These are phyloP conservation scores for Microplitis mediator DNA, from an alignment of 1,140 invertebrate species.

Conservation along the genomic window DNA sequence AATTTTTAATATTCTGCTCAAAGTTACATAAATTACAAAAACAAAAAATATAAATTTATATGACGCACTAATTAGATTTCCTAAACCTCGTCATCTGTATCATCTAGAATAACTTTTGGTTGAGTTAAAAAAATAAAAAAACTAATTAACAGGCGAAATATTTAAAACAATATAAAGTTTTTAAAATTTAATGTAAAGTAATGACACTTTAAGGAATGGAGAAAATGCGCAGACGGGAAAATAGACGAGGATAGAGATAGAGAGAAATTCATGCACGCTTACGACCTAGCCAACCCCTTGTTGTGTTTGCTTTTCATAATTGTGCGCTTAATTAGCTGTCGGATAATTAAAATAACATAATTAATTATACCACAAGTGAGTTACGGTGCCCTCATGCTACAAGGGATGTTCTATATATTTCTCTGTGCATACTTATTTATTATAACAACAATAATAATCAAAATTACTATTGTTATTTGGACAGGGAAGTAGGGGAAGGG, in stretches of 20 bases:
- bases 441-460: not conserved
- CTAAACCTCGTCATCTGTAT: too few species aligned
- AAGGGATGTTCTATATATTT: not conserved
- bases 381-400: conserved; percentile 5
- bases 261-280: not conserved
- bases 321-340: conserved; percentile 49
- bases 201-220: not conserved
- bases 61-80: too few species aligned
- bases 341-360: conserved; percentile 50
- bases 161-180: too few species aligned
- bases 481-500: not conserved
- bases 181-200: too few species aligned
- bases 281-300: conserved; percentile 28
- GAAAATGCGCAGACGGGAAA: not conserved
- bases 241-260: not conserved
- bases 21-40: too few species aligned
- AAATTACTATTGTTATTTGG: not conserved
- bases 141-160: too few species aligned
- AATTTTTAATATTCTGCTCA: too few species aligned
- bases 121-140: too few species aligned
- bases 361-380: conserved; percentile 42
- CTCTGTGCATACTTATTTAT: not conserved
- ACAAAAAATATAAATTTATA: too few species aligned
- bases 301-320: conserved; percentile 47
- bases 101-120: too few species aligned